phyloP scores from a whole-genome alignment of 2,113 vertebrate species.

The Aleadryas rufinucha region DNA sequence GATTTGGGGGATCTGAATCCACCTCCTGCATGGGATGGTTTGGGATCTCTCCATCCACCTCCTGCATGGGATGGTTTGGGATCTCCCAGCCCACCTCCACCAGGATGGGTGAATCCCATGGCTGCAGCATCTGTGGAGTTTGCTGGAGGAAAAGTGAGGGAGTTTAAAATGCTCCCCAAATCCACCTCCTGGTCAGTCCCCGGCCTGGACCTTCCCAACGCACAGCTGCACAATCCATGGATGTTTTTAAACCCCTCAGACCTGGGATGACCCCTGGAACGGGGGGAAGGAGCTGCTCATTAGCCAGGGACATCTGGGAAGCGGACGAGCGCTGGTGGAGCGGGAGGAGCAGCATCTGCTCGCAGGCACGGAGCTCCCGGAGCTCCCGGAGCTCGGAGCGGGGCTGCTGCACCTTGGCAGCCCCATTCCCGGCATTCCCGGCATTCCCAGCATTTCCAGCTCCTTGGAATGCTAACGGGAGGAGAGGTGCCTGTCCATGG shows the following conservation, averaged over 20 bases:
- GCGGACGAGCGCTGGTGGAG: neutral
- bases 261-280: neutral
- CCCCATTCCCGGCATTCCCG: neutral
- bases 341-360: neutral
- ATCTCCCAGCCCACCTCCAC: neutral
- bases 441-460: neutral
- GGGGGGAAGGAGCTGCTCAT: neutral
- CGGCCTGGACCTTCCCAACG: accelerated
- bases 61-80: accelerated
- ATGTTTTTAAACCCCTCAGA: neutral
- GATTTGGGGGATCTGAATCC: neutral
- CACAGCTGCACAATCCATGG: accelerated
- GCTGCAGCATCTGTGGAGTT: neutral
- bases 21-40: neutral
- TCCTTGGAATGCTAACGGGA: neutral
- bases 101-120: neutral
- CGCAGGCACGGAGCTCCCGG: accelerated
- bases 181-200: accelerated
- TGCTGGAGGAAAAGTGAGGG: neutral
- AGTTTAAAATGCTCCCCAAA: neutral
- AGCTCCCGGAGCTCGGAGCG: no score
- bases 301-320: neutral
- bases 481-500: accelerated
- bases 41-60: neutral
- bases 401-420: neutral